Evolutionary conservation across 2,888 invertebrate genomes (phyloP).

Genomic region (Monochamus alternatus): DNA sequence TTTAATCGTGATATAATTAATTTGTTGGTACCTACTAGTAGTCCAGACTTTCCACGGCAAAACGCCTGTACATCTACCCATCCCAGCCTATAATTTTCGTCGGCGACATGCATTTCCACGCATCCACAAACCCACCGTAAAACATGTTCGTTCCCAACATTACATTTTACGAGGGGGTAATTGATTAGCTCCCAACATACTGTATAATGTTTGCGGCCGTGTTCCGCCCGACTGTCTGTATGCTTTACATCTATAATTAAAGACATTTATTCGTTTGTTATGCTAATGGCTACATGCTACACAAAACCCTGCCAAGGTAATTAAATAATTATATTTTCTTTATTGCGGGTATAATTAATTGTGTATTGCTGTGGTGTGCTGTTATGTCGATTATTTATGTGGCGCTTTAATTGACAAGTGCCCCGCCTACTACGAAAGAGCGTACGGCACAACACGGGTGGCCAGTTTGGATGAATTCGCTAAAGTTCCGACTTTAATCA

Average conservation of each 20-base stretch:
- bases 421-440: background rate
- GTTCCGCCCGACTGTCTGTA: slow-evolving; percentile 28
- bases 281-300: slow-evolving; percentile 39
- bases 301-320: slow-evolving; percentile 31
- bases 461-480: no score
- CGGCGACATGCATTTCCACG: slow-evolving; percentile 7
- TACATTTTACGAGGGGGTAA: slow-evolving; percentile 33
- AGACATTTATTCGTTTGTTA: slow-evolving; percentile 46
- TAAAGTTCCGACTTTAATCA: no score
- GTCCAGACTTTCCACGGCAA: background rate
- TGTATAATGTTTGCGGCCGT: slow-evolving; percentile 37
- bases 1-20: no score
- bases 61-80: background rate
- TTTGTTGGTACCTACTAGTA: no score
- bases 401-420: background rate
- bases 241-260: slow-evolving; percentile 43
- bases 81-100: background rate
- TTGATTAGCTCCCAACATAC: slow-evolving; percentile 39
- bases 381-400: slow-evolving; percentile 23
- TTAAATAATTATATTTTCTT: slow-evolving; percentile 42
- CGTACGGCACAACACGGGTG: background rate
- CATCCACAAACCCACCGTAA: slow-evolving; percentile 31
- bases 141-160: slow-evolving; percentile 30
- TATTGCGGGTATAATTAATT: slow-evolving; percentile 32
- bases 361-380: slow-evolving; percentile 23